These are phyloP conservation scores for Cistogaster globosa DNA, from an alignment of 2,888 invertebrate genomes.

Conservation along the genomic window DNA sequence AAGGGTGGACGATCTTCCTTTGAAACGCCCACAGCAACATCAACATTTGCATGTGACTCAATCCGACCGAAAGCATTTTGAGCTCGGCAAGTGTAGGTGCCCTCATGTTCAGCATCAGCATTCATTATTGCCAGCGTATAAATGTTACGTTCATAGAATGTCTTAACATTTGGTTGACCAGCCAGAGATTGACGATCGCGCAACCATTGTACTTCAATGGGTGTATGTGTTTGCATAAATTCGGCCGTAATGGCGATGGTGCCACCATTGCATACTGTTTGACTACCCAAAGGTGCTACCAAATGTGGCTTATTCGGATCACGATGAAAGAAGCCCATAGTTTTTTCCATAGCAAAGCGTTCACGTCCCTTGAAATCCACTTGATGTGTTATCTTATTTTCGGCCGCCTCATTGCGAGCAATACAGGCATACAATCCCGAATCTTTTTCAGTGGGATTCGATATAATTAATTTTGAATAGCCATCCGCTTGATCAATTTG, in stretches of 20 bases:
- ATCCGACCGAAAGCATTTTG: slow-evolving; percentile 89
- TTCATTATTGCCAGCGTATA: slow-evolving; percentile 90
- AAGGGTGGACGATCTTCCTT: slow-evolving; percentile 86
- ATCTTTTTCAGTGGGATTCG: slow-evolving; percentile 87
- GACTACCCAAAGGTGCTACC: slow-evolving; percentile 87
- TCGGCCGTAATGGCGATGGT: slow-evolving; percentile 92
- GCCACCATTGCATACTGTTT: slow-evolving; percentile 89
- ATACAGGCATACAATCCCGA: slow-evolving; percentile 90
- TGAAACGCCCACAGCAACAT: slow-evolving; percentile 87
- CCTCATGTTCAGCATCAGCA: slow-evolving; percentile 89
- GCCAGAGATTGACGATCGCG: slow-evolving; percentile 86
- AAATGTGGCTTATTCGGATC: slow-evolving; percentile 88
- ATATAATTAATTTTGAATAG: slow-evolving; percentile 88
- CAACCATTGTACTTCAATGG: slow-evolving; percentile 91
- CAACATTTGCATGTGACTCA: slow-evolving; percentile 89
- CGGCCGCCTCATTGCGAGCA: slow-evolving; percentile 89
- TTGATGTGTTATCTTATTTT: slow-evolving; percentile 89
- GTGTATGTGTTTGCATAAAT: slow-evolving; percentile 86
- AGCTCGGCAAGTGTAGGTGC: slow-evolving; percentile 90
- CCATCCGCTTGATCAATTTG: slow-evolving; percentile 89
- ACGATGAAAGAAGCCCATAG: slow-evolving; percentile 82
- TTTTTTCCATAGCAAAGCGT: slow-evolving; percentile 82
- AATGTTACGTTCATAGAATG: slow-evolving; percentile 87
- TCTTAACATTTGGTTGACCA: slow-evolving; percentile 86
- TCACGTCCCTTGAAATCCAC: slow-evolving; percentile 86